Evolutionary conservation across 1,140 invertebrate genomes (phyloP).

Genomic region (Batillaria attramentaria): DNA sequence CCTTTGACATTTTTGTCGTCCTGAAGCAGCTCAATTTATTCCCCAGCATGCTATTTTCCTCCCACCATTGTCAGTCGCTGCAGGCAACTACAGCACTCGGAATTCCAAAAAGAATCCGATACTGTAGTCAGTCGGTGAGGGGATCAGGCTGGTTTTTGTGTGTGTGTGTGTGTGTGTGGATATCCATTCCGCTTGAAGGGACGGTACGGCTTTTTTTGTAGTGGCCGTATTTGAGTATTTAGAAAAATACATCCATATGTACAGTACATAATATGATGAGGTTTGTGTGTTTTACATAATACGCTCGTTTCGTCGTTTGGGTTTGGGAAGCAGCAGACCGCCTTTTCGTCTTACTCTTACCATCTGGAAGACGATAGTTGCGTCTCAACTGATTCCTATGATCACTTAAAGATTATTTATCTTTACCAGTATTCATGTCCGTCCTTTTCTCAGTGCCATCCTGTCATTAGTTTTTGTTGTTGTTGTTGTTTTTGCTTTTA

Average conservation of each 20-base stretch:
- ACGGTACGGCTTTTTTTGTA: too few relatives aligned
- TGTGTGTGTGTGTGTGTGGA: neutral
- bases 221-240: too few relatives aligned
- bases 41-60: neutral
- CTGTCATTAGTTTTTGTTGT: too few relatives aligned
- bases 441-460: too few relatives aligned
- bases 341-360: too few relatives aligned
- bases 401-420: too few relatives aligned
- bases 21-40: conserved; percentile 4
- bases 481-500: too few relatives aligned
- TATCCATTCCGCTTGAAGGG: neutral
- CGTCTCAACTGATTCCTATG: too few relatives aligned
- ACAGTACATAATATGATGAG: neutral
- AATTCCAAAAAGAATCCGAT: neutral
- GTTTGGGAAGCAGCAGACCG: too few relatives aligned
- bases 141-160: neutral
- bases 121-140: neutral
- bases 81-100: neutral
- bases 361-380: too few relatives aligned
- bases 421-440: too few relatives aligned
- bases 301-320: too few relatives aligned
- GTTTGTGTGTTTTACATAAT: neutral
- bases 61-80: neutral
- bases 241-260: neutral
- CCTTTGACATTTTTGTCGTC: conserved; percentile 5